These are phyloP conservation scores for Pemphredon lugubris DNA, from an alignment of 2,888 invertebrate genomes.

Conservation along the genomic window DNA sequence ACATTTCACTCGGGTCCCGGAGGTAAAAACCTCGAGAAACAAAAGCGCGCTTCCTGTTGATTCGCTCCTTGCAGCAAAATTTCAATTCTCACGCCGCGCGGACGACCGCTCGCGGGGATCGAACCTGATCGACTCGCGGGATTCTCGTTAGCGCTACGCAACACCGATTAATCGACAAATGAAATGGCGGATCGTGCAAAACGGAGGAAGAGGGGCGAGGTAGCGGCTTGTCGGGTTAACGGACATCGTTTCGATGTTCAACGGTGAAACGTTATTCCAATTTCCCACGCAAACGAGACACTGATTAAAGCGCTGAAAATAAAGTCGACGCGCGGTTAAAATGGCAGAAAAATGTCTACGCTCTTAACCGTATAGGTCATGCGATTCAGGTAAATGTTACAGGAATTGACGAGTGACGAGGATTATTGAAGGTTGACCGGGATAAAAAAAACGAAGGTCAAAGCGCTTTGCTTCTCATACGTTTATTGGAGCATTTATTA, in stretches of 20 bases:
- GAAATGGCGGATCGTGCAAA: no score
- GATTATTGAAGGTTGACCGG: constrained; percentile 30
- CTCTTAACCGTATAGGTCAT: constrained; percentile 30
- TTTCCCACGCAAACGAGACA: no score
- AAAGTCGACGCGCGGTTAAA: constrained; percentile 24
- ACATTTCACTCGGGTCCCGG: constrained; percentile 17
- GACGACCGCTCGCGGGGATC: no score
- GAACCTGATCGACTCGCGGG: no score
- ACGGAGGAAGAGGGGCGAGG: no score
- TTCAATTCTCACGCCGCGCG: no score
- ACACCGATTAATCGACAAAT: no score
- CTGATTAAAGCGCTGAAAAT: constrained; percentile 3
- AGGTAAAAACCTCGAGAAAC: constrained; percentile 1
- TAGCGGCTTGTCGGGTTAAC: no score
- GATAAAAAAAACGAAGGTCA: constrained; percentile 39
- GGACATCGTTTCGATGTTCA: no score
- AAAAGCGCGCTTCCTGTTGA: neutral
- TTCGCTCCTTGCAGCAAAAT: no score
- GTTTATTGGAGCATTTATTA: constrained; percentile 24
- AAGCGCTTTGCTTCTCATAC: constrained; percentile 9
- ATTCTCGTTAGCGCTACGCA: no score
- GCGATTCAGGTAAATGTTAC: constrained; percentile 36
- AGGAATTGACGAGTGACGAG: constrained; percentile 20
- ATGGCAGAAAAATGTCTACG: constrained; percentile 23
- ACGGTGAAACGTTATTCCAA: no score